Evolutionary conservation across 1,140 invertebrate genomes (phyloP).

Genomic region (Tetraneura akinire): DNA sequence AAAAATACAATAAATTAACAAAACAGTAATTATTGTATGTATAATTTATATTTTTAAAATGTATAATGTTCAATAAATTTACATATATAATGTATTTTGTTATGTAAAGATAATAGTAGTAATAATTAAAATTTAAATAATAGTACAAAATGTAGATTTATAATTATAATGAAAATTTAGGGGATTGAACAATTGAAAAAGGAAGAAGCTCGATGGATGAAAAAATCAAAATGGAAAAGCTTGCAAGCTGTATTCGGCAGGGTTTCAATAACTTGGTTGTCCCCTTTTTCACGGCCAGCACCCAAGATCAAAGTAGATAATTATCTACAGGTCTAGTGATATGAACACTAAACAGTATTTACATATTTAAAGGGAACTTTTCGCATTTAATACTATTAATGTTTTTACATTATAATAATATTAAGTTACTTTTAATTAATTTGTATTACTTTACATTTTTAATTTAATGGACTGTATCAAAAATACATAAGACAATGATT

Average conservation of each 20-base stretch:
- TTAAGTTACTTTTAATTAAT: neutral
- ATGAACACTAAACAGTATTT: slow-evolving; percentile 40
- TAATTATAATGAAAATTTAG: slow-evolving; percentile 60
- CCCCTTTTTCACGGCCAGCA: slow-evolving; percentile 84
- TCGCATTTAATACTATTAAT: neutral
- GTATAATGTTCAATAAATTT: neutral
- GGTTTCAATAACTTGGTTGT: slow-evolving; percentile 92
- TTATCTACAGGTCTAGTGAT: slow-evolving; percentile 65
- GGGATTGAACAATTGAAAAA: slow-evolving; percentile 95
- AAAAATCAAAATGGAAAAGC: slow-evolving; percentile 89
- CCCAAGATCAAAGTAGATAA: slow-evolving; percentile 73
- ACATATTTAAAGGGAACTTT: neutral
- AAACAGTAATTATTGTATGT: too few relatives aligned
- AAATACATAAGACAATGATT: neutral
- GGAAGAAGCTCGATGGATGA: slow-evolving; percentile 87
- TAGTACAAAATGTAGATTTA: too few relatives aligned
- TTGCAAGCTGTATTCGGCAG: slow-evolving; percentile 93
- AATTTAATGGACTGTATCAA: neutral
- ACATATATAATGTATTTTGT: neutral
- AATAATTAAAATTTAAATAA: too few relatives aligned
- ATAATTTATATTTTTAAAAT: neutral
- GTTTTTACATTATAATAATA: neutral
- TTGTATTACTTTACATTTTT: neutral
- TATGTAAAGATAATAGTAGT: too few relatives aligned
- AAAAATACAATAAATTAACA: too few relatives aligned